Evolutionary conservation across 2,113 vertebrate species (phyloP).

Genomic region (Petrocephalus zakoni): DNA sequence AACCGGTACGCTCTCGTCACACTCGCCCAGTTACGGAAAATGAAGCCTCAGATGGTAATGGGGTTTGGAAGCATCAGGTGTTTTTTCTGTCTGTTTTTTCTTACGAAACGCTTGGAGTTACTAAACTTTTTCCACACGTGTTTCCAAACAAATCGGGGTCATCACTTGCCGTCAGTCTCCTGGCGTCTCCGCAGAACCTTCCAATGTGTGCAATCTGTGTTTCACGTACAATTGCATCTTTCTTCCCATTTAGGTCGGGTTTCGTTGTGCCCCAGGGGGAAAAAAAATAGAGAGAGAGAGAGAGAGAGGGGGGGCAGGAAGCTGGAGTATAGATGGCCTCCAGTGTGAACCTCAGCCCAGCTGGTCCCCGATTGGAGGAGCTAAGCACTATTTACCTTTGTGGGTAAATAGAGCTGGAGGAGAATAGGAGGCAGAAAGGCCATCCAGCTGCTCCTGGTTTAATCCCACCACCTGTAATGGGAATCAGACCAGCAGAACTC

Average conservation of each 20-base stretch:
- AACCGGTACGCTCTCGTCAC: background rate
- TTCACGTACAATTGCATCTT: background rate
- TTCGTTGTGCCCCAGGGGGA: background rate
- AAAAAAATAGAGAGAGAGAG: background rate
- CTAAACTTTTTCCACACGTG: background rate
- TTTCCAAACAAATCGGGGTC: background rate
- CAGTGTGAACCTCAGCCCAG: background rate
- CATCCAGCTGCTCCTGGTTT: constrained; percentile 40
- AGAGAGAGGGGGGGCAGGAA: background rate
- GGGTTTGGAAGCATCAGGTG: background rate
- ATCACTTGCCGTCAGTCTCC: background rate
- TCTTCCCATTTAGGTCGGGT: background rate
- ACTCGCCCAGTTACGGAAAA: background rate
- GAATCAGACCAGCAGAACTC: constrained; percentile 25
- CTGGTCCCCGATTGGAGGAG: background rate
- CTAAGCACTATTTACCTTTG: constrained; percentile 28
- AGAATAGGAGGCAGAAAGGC: constrained; percentile 11
- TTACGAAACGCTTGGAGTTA: background rate
- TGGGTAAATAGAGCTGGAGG: constrained; percentile 29
- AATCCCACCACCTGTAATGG: constrained; percentile 44
- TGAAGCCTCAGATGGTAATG: background rate
- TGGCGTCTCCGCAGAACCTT: background rate
- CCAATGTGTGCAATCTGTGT: background rate
- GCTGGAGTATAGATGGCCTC: background rate
- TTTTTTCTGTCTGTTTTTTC: background rate